phyloP scores from a whole-genome alignment of 2,113 vertebrate genomes.

The Sturnira hondurensis region DNA sequence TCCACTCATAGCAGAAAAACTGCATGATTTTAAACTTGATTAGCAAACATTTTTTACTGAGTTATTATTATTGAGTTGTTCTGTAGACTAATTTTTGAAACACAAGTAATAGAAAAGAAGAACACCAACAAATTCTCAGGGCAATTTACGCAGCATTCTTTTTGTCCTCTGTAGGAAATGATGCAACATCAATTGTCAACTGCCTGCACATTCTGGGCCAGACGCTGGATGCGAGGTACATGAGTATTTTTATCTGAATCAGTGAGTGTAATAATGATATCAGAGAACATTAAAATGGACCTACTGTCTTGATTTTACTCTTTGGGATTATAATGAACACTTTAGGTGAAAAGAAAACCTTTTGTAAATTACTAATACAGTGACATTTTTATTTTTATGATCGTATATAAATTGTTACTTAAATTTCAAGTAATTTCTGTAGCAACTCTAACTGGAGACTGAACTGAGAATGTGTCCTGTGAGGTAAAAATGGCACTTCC shows the following conservation, averaged over 20 bases:
- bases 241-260: not conserved
- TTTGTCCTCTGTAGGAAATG: conserved; percentile 87
- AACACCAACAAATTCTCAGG: not conserved
- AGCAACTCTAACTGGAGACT: not conserved
- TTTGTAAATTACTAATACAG: not conserved
- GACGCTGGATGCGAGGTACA: conserved; percentile 94
- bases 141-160: conserved; percentile 59
- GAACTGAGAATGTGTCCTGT: not conserved
- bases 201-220: conserved; percentile 97
- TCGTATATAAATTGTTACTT: not conserved
- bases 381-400: not conserved
- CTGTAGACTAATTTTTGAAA: conserved; percentile 51
- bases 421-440: not conserved
- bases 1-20: conserved; percentile 63
- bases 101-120: not conserved
- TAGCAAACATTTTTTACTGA: conserved; percentile 50
- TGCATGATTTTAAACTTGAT: conserved; percentile 76
- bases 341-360: not conserved
- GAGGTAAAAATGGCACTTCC: not conserved
- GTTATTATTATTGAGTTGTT: conserved; percentile 27
- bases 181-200: conserved; percentile 96
- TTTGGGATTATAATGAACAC: not conserved
- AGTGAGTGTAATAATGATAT: not conserved
- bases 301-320: not conserved
- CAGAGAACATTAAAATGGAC: not conserved